phyloP scores from a whole-genome alignment of 2,113 vertebrate genomes.

The Cromileptes altivelis region DNA sequence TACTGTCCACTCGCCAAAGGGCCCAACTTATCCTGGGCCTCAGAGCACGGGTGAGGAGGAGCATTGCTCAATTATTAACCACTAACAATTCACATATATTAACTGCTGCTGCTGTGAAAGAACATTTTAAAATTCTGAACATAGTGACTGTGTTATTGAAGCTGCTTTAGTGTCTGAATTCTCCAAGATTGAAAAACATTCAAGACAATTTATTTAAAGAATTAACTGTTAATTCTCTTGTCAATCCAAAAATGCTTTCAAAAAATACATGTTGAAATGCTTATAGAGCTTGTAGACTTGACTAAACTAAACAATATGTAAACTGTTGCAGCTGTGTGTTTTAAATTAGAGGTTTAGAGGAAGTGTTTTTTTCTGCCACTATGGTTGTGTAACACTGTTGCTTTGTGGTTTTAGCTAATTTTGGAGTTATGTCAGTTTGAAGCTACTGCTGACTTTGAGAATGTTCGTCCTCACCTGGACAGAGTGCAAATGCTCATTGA shows the following conservation, averaged over 20 bases:
- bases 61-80: background rate
- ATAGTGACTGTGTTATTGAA: background rate
- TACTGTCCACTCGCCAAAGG: slow-evolving; percentile 78
- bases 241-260: background rate
- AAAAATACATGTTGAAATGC: background rate
- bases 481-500: slow-evolving; percentile 57
- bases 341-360: background rate
- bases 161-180: background rate
- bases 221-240: background rate
- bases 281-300: no score
- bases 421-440: slow-evolving; percentile 68
- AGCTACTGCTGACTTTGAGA: slow-evolving; percentile 26
- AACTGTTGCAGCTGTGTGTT: no score
- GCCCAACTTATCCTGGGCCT: slow-evolving; percentile 83
- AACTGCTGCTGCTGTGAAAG: background rate
- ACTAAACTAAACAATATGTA: no score
- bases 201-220: background rate
- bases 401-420: slow-evolving; percentile 61
- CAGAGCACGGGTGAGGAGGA: slow-evolving; percentile 80
- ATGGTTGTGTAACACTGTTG: no score
- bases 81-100: no score
- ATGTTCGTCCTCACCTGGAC: slow-evolving; percentile 70
- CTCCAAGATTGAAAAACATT: background rate
- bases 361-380: background rate
- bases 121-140: background rate